Conservation (phyloP, 2,888 invertebrate genomes). For the Trachelus troglodyta region DNA sequence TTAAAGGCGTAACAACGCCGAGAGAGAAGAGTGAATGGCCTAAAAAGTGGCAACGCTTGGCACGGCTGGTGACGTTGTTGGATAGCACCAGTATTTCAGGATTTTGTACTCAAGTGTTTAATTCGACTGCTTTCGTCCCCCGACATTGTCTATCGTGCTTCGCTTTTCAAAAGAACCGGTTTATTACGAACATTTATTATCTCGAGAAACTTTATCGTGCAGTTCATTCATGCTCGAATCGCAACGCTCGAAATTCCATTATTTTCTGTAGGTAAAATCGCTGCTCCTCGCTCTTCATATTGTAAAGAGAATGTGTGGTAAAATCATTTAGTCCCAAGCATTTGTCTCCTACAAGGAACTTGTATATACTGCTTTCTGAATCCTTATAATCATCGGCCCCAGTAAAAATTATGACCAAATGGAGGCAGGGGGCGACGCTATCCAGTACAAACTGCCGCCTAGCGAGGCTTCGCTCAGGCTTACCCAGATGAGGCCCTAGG, state of each 20-base stretch:
- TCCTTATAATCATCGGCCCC: background rate
- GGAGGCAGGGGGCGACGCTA: no score
- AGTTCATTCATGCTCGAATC: conserved; percentile 2
- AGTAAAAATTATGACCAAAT: no score
- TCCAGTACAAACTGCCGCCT: no score
- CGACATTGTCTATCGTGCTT: conserved; percentile 16
- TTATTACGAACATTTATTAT: conserved; percentile 18
- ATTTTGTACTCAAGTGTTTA: conserved; percentile 17
- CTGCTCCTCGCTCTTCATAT: background rate
- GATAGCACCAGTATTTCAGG: conserved; percentile 20
- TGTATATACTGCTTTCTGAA: background rate
- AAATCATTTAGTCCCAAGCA: background rate
- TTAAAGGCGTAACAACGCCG: background rate
- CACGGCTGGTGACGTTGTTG: conserved; percentile 16
- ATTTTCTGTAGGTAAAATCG: background rate
- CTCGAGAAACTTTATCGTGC: conserved; percentile 2
- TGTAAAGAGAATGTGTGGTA: background rate
- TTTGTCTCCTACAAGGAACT: background rate
- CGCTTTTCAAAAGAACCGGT: conserved; percentile 14
- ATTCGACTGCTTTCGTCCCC: conserved; percentile 18
- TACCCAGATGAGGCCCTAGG: no score
- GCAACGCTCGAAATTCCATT: background rate
- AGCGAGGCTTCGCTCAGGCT: no score
- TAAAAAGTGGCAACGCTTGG: conserved; percentile 7
- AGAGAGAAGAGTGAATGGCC: background rate